These are phyloP conservation scores for Eurytoma adleriae DNA, from an alignment of 2,888 invertebrate genomes.

Conservation along the genomic window DNA sequence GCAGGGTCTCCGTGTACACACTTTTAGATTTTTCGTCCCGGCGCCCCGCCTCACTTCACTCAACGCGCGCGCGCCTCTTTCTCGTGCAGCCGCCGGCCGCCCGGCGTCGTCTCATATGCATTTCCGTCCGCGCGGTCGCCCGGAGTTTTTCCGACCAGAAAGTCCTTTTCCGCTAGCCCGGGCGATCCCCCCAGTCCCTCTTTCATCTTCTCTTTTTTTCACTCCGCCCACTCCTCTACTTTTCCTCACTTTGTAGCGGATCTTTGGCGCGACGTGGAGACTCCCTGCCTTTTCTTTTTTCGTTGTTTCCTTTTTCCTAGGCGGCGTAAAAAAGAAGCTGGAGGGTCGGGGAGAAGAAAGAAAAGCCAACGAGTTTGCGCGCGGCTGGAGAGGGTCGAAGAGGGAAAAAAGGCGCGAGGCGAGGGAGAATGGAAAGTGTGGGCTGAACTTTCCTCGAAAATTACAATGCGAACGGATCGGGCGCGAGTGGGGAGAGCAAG, in stretches of 20 bases:
- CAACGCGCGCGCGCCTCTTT: not conserved
- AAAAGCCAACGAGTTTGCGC: slow-evolving; percentile 17
- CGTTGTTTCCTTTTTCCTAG: not conserved
- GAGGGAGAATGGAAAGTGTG: not conserved
- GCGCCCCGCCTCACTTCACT: not conserved
- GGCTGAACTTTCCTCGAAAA: not conserved
- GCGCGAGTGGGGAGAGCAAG: not conserved
- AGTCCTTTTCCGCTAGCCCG: slow-evolving; percentile 24
- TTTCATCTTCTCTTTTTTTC: not conserved
- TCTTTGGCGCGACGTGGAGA: not conserved
- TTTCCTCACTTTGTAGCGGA: slow-evolving; percentile 20
- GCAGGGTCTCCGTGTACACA: not conserved
- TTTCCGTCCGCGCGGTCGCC: slow-evolving; percentile 8
- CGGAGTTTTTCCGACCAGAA: slow-evolving; percentile 34
- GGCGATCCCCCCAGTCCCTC: not conserved
- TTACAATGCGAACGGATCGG: not conserved
- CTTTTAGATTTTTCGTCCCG: slow-evolving; percentile 19
- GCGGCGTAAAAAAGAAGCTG: not conserved
- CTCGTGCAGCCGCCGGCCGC: not conserved
- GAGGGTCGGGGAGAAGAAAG: not conserved
- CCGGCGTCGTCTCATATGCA: slow-evolving; percentile 19
- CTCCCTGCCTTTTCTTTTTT: slow-evolving; percentile 1
- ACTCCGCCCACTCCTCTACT: not conserved
- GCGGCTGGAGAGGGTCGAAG: not conserved
- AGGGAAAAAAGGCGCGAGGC: not conserved